Evolutionary conservation across 2,113 vertebrate species (phyloP).

Genomic region (Lycaon pictus): DNA sequence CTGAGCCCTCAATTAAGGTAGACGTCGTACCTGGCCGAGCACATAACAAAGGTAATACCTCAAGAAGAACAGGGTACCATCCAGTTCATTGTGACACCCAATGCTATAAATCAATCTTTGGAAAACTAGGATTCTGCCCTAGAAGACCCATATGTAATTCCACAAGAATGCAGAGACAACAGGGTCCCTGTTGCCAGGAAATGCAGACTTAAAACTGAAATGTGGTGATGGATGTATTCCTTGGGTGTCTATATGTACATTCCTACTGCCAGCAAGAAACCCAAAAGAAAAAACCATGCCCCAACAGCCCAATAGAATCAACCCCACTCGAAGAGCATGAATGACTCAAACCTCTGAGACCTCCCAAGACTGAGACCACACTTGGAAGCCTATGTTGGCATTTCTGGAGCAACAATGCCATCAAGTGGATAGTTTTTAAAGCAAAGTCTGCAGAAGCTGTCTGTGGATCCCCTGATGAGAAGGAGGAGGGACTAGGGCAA

Average conservation of each 20-base stretch:
- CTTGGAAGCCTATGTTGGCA: accelerated
- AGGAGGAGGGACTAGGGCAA: neutral
- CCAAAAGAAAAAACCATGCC: neutral
- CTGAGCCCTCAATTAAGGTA: neutral
- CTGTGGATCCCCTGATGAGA: accelerated
- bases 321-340: neutral
- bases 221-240: neutral
- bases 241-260: neutral
- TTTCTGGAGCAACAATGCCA: neutral
- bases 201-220: neutral
- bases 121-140: neutral
- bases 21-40: neutral
- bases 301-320: neutral
- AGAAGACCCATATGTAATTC: no score
- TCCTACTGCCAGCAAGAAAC: neutral
- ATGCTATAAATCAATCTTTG: neutral
- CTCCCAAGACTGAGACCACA: neutral
- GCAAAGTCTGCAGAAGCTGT: neutral
- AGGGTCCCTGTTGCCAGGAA: neutral
- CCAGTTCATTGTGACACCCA: neutral
- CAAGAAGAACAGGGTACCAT: neutral
- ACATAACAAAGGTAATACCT: neutral
- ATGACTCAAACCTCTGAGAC: neutral
- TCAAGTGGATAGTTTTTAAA: neutral
- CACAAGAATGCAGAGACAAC: neutral